Percentiles rank a stretch among this genome's conserved stretches.
Evolutionary conservation across 2,797 vertebrate genomes (phyloP).

Genomic region (Poecile montanus): DNA sequence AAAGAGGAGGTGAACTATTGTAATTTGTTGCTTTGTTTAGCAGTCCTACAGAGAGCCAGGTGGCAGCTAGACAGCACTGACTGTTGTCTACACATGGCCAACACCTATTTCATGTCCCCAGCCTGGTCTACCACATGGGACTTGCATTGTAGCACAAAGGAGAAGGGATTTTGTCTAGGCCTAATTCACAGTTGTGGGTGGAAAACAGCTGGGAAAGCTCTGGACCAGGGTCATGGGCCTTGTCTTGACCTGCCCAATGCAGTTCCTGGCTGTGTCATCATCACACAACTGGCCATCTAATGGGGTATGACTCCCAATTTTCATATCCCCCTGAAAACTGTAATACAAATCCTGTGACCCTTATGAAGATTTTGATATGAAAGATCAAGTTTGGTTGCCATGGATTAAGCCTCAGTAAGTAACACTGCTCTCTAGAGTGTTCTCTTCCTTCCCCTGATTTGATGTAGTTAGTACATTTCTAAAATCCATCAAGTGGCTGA

Average conservation of each 20-base stretch:
- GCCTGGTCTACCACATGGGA: not conserved
- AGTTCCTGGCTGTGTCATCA: not conserved
- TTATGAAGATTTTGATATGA: not conserved
- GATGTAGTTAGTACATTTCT: not conserved
- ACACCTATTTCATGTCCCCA: not conserved
- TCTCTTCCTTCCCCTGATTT: not conserved
- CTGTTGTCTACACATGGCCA: not conserved
- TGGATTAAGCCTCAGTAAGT: not conserved
- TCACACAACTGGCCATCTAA: not conserved
- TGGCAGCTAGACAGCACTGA: not conserved
- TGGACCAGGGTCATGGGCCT: fast-evolving
- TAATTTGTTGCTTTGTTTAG: not conserved
- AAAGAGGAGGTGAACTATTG: not conserved
- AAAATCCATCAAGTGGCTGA: not conserved
- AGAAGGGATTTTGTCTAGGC: not conserved
- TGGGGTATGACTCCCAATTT: not conserved
- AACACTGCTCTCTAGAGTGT: not conserved
- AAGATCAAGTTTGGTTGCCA: not conserved
- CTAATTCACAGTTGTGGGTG: not conserved
- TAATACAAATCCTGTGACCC: not conserved
- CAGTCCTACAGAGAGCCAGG: not conserved
- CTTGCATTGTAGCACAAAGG: not conserved
- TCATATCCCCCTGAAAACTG: not conserved
- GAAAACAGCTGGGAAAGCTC: not conserved
- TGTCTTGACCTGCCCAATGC: not conserved